Base-by-base conservation (phyloP, 2,888 invertebrate genomes). In the Megaustenia siamemsis region DNA sequence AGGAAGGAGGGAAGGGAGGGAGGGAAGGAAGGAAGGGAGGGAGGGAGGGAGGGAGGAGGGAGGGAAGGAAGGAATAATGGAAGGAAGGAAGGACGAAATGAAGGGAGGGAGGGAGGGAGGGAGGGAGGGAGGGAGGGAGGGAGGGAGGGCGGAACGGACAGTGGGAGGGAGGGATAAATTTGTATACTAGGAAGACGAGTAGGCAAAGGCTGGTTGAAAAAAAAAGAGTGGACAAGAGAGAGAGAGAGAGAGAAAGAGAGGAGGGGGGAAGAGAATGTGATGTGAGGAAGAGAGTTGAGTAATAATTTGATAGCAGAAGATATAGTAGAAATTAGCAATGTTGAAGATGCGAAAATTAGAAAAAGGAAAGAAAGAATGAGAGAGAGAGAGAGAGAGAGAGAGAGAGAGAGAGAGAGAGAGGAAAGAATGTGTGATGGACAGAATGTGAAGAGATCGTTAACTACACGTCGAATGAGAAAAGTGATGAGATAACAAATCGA, bases 281-380 rank as follows among this genome's bases (percentile, higher is more conserved):
- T 8, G 28, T 12, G 63, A n/a, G 28, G n/a, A 49, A 40, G 71
- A 35, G 69, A 69, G 81, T 28, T 68, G 43, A 69, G 32, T 49
- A 69, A 68, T 35, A 69, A 81, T 68, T 24, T 21, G 21, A 71
- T 35, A 49, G 32, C 53, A 43, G 82, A 71, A 69, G 24, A 63
- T 40, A 18, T 56, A 40, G 43, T 73, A 38, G 35, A 28, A 40
- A 71, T 40, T 56, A 75, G 10, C 10, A 71, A 60, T 8, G 60
- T 56, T 28, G 43, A 49, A 66, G 66, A 45, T 3, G 10, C 43
- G 68, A 49, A 21, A 24, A 21, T 18, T 12, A n/a, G 76, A 49
- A 28, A n/a, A 32, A 28, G 49, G 56, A 32, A 53, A n/a, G n/a
- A n/a, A n/a, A n/a, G n/a, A n/a, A n/a, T n/a, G n/a, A n/a, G n/a